These are phyloP conservation scores for Urechis unicinctus DNA, from an alignment of 2,888 invertebrate species.

Conservation along the genomic window DNA sequence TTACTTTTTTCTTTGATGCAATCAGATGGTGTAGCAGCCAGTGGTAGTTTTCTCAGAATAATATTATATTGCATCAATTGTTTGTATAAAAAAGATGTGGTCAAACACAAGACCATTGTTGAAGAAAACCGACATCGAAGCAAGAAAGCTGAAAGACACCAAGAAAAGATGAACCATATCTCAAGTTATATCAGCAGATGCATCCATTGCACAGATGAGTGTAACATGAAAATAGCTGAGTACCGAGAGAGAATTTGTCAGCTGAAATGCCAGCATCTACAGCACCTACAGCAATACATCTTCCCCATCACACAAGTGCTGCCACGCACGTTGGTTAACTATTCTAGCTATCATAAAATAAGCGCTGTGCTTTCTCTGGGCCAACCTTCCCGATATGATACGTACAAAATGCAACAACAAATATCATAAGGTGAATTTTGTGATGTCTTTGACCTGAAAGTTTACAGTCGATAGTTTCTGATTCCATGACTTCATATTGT, in stretches of 20 bases:
- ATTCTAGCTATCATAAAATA: too few relatives aligned
- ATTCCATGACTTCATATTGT: too few relatives aligned
- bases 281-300: constrained; percentile 23
- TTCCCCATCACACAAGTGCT: constrained; percentile 30
- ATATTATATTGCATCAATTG: too few relatives aligned
- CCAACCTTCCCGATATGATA: not conserved
- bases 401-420: not conserved
- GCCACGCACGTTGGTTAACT: constrained; percentile 20
- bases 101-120: not conserved
- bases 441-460: not conserved
- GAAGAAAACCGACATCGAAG: not conserved
- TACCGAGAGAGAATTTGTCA: not conserved
- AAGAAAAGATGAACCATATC: constrained; percentile 11
- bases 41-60: too few relatives aligned
- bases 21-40: too few relatives aligned
- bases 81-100: too few relatives aligned
- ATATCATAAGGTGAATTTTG: not conserved
- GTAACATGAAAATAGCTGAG: not conserved
- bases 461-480: too few relatives aligned
- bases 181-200: constrained; percentile 2
- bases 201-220: not conserved
- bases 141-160: constrained; percentile 2
- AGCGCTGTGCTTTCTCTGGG: not conserved
- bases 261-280: constrained; percentile 12
- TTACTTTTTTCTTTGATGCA: too few relatives aligned